phyloP scores from a whole-genome alignment of 2,113 vertebrate species.

The Lepisosteus osseus region DNA sequence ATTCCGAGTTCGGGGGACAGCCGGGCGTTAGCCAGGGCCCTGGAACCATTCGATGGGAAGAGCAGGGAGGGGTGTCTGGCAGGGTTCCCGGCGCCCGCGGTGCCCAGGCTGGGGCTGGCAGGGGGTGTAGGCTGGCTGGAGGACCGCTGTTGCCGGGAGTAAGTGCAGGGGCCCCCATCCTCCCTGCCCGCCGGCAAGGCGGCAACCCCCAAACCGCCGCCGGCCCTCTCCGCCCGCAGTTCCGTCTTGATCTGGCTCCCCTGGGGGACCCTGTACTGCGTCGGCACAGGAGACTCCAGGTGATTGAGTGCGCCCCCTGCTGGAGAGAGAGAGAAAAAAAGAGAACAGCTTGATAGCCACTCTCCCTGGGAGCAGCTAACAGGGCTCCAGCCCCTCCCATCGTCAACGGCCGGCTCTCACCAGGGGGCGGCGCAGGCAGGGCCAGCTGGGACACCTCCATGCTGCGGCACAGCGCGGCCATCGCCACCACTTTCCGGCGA shows the following conservation, averaged over 20 bases:
- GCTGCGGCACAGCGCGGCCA: conserved; percentile 85
- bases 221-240: neutral
- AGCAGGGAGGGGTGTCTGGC: conserved; percentile 36
- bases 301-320: neutral
- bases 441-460: conserved; percentile 75
- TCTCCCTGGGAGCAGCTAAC: too few species aligned
- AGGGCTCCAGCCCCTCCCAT: too few species aligned
- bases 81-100: conserved; percentile 28
- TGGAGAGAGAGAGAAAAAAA: neutral
- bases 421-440: conserved; percentile 53
- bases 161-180: conserved; percentile 55
- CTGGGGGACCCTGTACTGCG: neutral
- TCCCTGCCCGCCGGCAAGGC: conserved; percentile 45
- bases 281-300: neutral
- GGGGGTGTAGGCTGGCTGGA: conserved; percentile 44
- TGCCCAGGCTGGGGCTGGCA: conserved; percentile 38
- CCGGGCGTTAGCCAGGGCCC: conserved; percentile 40
- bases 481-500: conserved; percentile 89
- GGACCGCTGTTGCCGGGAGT: conserved; percentile 44
- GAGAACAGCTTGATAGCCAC: too few species aligned
- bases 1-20: conserved; percentile 48
- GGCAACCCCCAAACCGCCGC: conserved; percentile 33
- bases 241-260: neutral
- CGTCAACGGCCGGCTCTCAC: conserved; percentile 31
- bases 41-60: conserved; percentile 54